phyloP scores from a whole-genome alignment of 2,113 vertebrate species.

The Epinephelus lanceolatus region DNA sequence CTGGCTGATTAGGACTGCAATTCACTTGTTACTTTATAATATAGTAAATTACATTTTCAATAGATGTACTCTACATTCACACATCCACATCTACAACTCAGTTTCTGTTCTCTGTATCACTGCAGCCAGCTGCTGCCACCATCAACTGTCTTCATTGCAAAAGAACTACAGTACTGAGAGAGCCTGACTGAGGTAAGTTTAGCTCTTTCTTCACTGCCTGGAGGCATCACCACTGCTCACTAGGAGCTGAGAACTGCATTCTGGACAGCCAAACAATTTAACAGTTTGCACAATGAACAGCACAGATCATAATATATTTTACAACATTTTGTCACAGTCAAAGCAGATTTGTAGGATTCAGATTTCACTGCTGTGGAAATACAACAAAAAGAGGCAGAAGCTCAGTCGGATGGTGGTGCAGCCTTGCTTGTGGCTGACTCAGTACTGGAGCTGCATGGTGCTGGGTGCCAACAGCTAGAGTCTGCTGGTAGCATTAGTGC shows the following conservation, averaged over 20 bases:
- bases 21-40: background rate
- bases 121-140: conserved; percentile 41
- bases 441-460: conserved; percentile 2
- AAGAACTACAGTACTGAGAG: background rate
- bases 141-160: conserved; percentile 33
- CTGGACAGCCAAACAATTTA: conserved; percentile 20
- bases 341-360: conserved; percentile 35
- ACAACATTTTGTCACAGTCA: conserved; percentile 46
- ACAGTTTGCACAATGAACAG: conserved; percentile 23
- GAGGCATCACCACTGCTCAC: conserved; percentile 33
- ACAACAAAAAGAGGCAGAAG: conserved; percentile 33
- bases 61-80: background rate
- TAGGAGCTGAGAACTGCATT: background rate
- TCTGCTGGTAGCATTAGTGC: conserved; percentile 16
- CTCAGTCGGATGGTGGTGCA: conserved; percentile 15
- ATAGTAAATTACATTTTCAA: background rate
- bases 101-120: conserved; percentile 10
- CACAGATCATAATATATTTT: conserved; percentile 40
- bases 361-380: conserved; percentile 22
- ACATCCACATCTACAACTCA: background rate
- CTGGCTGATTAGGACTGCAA: background rate
- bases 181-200: conserved; percentile 34
- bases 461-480: conserved; percentile 31
- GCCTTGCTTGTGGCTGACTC: conserved; percentile 2
- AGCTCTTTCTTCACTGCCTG: conserved; percentile 26